These are phyloP conservation scores for Prinia subflava DNA, from an alignment of 2,113 vertebrate species.

Conservation along the genomic window DNA sequence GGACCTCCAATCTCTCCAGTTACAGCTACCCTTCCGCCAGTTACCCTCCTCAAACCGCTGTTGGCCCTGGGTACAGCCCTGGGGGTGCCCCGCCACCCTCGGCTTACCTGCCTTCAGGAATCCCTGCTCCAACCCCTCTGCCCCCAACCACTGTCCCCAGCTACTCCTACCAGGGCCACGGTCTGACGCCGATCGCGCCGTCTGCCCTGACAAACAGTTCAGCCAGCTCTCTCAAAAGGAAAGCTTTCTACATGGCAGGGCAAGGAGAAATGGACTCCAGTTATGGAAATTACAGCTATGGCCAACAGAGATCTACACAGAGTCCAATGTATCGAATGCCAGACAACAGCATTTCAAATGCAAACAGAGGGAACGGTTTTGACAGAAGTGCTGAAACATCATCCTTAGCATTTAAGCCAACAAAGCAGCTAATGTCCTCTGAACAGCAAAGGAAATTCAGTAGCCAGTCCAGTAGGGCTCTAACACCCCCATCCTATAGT, in stretches of 20 bases:
- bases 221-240: constrained; percentile 95
- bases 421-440: constrained; percentile 91
- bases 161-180: constrained; percentile 94
- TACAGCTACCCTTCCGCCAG: constrained; percentile 93
- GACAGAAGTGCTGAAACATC: constrained; percentile 91
- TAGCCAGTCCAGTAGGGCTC: constrained; percentile 88
- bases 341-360: constrained; percentile 91
- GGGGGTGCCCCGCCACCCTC: constrained; percentile 91
- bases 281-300: constrained; percentile 96
- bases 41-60: constrained; percentile 92
- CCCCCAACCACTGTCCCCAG: constrained; percentile 91
- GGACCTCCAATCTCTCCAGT: constrained; percentile 90
- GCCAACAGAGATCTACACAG: constrained; percentile 96
- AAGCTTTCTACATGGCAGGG: constrained; percentile 99
- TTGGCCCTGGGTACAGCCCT: constrained; percentile 92
- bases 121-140: constrained; percentile 92
- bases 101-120: constrained; percentile 94
- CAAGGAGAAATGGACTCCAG: constrained; percentile 97
- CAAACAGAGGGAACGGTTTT: constrained; percentile 92
- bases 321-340: constrained; percentile 97
- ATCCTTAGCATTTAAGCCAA: constrained; percentile 95
- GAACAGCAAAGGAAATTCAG: constrained; percentile 96
- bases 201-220: constrained; percentile 92
- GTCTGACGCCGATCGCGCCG: constrained; percentile 88
- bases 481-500: constrained; percentile 91